Evolutionary conservation across 1,140 invertebrate genomes (phyloP), one percentile per base, ranked within the genome.

Genomic region (Heliconius hewitsoni): DNA sequence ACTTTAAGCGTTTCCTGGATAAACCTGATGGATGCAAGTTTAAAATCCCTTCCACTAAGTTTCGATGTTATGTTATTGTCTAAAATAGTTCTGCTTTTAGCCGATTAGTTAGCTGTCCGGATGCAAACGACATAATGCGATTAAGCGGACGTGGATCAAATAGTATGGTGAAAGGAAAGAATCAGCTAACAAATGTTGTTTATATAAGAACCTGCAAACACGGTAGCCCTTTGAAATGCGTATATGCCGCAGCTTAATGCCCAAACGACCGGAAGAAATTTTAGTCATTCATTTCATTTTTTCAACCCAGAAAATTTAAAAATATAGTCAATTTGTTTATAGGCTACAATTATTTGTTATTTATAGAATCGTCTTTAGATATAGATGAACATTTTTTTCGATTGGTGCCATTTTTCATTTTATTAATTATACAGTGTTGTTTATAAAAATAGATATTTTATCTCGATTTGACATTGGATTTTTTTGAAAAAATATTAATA

Each of bases 181-280:
- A 66, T 66, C 60, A 27, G 78, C 79, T 73, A 87, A 91, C 87
- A 87, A 88, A 88, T 81, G 70, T 86, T 92, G 88, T 91, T 93
- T 90, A 90, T 86, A 85, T 83, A 85, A 83, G 83, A 89, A 71
- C 82, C 83, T 83, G 74, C 84, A 88, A 87, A 90, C 84, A 89
- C 80, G 81, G 82, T 77, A 84, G 85, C 82, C 85, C 85, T 93
- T 91, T 91, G 90, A 89, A 87, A 89, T 82, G 79, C 83, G 79
- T 81, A 76, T 82, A 84, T 80, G 82, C 84, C 84, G 87, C 87
- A 85, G 73, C 83, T 84, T 80, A 85, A 85, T 88, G 82, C 88
- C 86, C 86, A 90, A 91, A 89, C 87, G 79, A 86, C 90, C 89
- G 90, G 90, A 94, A 91, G 90, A 87, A 88, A 90, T 55, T 23